Conservation (phyloP, 2,113 vertebrate genomes). For the Melanerpes aurifrons region DNA sequence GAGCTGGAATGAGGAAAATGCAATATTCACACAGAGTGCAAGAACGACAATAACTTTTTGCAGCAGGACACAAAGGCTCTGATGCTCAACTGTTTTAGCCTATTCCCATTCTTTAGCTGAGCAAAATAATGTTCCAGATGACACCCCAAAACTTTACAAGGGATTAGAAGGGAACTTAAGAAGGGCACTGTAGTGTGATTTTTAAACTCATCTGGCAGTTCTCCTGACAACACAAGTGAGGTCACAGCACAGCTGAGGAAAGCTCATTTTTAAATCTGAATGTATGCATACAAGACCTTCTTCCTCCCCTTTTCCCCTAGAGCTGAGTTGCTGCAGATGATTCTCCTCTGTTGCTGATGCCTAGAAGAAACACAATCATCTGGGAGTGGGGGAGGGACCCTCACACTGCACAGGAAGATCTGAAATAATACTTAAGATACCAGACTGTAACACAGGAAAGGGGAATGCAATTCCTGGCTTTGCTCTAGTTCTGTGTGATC, state of each 20-base stretch:
- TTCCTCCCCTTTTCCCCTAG: not conserved
- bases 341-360: not conserved
- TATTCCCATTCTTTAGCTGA: not conserved
- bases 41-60: not conserved
- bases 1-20: not conserved
- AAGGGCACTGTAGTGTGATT: not conserved
- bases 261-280: slow-evolving; percentile 3
- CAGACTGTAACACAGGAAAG: not conserved
- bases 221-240: not conserved
- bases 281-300: not conserved
- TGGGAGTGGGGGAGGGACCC: not conserved
- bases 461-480: not conserved
- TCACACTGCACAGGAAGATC: slow-evolving; percentile 13
- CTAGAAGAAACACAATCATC: not conserved
- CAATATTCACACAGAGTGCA: not conserved
- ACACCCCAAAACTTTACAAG: not conserved
- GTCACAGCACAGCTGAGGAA: slow-evolving; percentile 21
- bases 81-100: not conserved
- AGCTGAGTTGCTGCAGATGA: slow-evolving; percentile 8
- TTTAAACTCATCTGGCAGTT: not conserved
- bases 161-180: not conserved
- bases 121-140: not conserved
- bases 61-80: not conserved
- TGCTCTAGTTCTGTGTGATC: not conserved
- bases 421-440: not conserved